Conservation (phyloP, 1,140 invertebrate species). For the Orchesella cincta region DNA sequence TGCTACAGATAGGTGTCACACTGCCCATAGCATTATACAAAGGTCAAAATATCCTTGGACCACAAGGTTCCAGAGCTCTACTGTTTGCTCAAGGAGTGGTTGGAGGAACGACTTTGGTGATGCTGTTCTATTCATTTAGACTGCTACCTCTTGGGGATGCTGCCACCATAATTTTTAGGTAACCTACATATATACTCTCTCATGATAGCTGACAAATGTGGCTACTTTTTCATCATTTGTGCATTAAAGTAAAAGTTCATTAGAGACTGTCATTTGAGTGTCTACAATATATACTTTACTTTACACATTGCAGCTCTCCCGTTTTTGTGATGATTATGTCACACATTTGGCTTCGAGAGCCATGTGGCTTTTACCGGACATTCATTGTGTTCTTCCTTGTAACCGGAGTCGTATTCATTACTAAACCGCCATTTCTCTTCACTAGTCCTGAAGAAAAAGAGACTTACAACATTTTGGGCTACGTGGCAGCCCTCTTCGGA, state of each 20-base stretch:
- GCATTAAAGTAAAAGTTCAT: too few relatives aligned
- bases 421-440: slow-evolving; percentile 62
- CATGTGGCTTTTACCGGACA: slow-evolving; percentile 61
- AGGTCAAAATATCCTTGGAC: slow-evolving; percentile 56
- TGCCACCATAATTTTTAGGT: slow-evolving; percentile 62
- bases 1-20: slow-evolving; percentile 54
- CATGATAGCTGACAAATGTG: too few relatives aligned
- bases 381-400: slow-evolving; percentile 60
- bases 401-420: slow-evolving; percentile 60
- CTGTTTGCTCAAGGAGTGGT: slow-evolving; percentile 60
- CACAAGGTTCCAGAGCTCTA: slow-evolving; percentile 56
- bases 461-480: slow-evolving; percentile 58
- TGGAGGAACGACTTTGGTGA: slow-evolving; percentile 59
- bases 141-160: slow-evolving; percentile 63
- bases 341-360: slow-evolving; percentile 61
- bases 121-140: slow-evolving; percentile 62
- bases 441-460: slow-evolving; percentile 44
- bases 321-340: slow-evolving; percentile 63
- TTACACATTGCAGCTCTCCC: slow-evolving; percentile 57
- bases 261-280: too few relatives aligned
- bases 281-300: too few relatives aligned
- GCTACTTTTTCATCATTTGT: too few relatives aligned
- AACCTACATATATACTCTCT: background rate
- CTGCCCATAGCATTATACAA: slow-evolving; percentile 53
- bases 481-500: slow-evolving; percentile 58